Percentiles rank a stretch among this genome's conserved stretches.
These are phyloP conservation scores for Lethenteron camtschaticum DNA, from an alignment of 2,113 vertebrate genomes.

Conservation along the genomic window DNA sequence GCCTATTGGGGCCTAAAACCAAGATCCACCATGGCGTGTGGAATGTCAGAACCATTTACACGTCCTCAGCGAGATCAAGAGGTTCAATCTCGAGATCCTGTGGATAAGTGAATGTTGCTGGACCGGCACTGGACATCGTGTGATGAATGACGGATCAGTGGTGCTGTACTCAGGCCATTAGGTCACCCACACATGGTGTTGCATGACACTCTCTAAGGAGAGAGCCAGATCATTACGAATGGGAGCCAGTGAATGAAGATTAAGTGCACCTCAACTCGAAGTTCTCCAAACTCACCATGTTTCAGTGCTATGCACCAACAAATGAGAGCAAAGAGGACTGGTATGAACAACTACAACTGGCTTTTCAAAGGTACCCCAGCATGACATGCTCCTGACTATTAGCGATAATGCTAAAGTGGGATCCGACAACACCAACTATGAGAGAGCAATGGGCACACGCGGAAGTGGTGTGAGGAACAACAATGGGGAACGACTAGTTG, in stretches of 20 bases:
- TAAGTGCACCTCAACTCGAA: neutral
- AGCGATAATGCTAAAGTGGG: neutral
- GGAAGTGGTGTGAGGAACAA: neutral
- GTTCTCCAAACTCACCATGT: neutral
- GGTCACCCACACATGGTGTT: neutral
- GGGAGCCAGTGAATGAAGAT: neutral
- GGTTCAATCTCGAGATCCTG: too few relatives aligned
- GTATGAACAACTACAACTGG: neutral
- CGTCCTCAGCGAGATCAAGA: too few relatives aligned
- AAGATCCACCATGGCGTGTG: too few relatives aligned
- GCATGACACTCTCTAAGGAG: neutral
- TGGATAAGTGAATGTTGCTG: too few relatives aligned
- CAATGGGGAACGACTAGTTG: neutral
- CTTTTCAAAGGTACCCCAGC: neutral
- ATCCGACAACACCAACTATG: neutral
- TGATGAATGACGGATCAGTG: neutral
- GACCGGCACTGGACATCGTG: neutral
- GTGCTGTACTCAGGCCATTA: neutral
- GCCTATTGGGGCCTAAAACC: too few relatives aligned
- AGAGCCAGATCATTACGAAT: neutral
- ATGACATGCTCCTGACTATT: constrained; percentile 1
- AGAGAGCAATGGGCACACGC: neutral
- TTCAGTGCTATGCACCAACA: constrained; percentile 1
- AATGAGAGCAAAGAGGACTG: neutral
- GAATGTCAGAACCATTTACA: too few relatives aligned